Base-by-base conservation (phyloP, 2,888 invertebrate genomes). In the Diplazon laetatorius region DNA sequence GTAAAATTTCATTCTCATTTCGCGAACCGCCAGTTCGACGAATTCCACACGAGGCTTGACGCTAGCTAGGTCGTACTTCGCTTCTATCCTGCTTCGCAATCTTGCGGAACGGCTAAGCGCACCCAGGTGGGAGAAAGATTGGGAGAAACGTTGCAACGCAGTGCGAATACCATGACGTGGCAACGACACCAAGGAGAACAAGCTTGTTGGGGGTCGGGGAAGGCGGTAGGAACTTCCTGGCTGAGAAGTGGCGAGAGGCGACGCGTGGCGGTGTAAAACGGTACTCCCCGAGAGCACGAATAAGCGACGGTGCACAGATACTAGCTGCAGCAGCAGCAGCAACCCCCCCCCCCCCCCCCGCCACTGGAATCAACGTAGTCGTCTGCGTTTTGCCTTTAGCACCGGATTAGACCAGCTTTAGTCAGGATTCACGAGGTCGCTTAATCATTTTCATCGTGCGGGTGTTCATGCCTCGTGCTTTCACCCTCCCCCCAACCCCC, bases 401-500 rank as follows among this genome's bases (percentile, higher is more conserved):
- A 84, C 82, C 84, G 88, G 88, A 89, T 89, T 89, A 88, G 86
- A 85, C 85, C 84, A 87, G 88, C 87, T 89, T 88, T 86, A 84
- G 85, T 80, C 57, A 83, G 85, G 87, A 88, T 85, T 87, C 87
- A 83, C 80, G 83, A 82, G 76, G 80, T 81, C 87, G 89, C 85
- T 89, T 89, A 89, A 89, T 89, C 88, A 89, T 89, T 89, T 89
- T 85, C 89, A 86, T 87, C 87, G 87, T 75, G 66, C 80, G 63
- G 73, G 77, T 68, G 77, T 75, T 76, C 70, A 75, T 76, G 55
- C 72, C 16, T n/a, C 30, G 50, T 10, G 46, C 73, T 16, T 46
- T 25, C n/a, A n/a, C n/a, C n/a, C n/a, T n/a, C n/a, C n/a, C n/a
- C n/a, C n/a, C n/a, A n/a, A n/a, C n/a, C n/a, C n/a, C n/a, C n/a